Conservation (phyloP, 1,140 invertebrate species). For the Drosophila melanica region DNA sequence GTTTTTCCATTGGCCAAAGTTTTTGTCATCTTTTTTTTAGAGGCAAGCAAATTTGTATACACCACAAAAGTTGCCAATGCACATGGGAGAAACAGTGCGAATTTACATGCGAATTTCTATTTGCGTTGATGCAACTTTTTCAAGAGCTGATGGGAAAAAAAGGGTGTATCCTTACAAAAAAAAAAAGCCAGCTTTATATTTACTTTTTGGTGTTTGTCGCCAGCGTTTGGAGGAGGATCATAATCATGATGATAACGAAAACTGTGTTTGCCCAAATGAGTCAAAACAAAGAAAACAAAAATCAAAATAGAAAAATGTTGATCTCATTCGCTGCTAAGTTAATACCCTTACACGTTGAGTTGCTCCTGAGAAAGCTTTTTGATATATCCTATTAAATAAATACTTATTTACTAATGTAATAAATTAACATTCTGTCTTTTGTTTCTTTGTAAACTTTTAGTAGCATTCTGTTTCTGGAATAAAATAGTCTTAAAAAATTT, state of each 20-base stretch:
- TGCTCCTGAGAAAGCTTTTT: not conserved
- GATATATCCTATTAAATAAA: not conserved
- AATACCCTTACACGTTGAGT: constrained; percentile 1
- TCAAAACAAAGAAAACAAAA: constrained; percentile 37
- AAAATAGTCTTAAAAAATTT: too few species aligned
- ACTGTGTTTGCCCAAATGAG: constrained; percentile 73
- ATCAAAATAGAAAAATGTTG: not conserved
- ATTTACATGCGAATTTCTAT: constrained; percentile 61
- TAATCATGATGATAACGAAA: constrained; percentile 40
- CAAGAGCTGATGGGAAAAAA: constrained; percentile 54
- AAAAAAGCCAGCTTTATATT: constrained; percentile 36
- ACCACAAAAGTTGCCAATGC: constrained; percentile 57
- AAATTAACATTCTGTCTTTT: too few species aligned
- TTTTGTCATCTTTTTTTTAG: constrained; percentile 17
- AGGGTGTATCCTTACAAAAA: constrained; percentile 32
- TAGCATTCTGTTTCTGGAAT: too few species aligned
- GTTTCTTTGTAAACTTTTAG: too few species aligned
- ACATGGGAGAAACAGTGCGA: constrained; percentile 49
- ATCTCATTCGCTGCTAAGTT: not conserved
- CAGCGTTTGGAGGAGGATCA: constrained; percentile 18
- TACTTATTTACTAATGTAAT: too few species aligned
- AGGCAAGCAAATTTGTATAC: constrained; percentile 36
- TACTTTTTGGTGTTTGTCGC: constrained; percentile 35
- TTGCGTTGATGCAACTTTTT: constrained; percentile 58
- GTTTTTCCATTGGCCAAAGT: constrained; percentile 34